phyloP scores from a whole-genome alignment of 2,797 vertebrate species.

The Rhinichthys osculus region DNA sequence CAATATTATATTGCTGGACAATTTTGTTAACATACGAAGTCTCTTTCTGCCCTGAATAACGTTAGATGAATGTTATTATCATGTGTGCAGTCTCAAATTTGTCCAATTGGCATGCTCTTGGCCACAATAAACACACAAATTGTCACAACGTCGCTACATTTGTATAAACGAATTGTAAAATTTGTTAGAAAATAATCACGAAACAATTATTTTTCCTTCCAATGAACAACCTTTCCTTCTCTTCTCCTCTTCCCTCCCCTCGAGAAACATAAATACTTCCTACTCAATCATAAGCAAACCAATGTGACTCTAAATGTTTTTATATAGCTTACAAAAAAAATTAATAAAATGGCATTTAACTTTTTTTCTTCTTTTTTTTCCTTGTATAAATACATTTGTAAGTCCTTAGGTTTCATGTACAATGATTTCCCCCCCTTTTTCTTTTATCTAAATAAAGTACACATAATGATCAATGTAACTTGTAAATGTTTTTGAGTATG shows the following conservation, averaged over 20 bases:
- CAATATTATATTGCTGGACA: neutral
- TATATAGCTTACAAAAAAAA: neutral
- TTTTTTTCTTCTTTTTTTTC: neutral
- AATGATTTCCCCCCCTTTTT: neutral
- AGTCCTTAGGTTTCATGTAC: constrained; percentile 40
- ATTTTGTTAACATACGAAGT: neutral
- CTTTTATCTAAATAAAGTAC: constrained; percentile 61
- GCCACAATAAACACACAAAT: neutral
- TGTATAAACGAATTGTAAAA: neutral
- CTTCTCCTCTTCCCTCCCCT: neutral
- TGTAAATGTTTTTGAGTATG: constrained; percentile 59
- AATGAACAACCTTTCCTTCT: neutral
- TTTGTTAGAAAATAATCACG: neutral
- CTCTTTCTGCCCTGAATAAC: neutral
- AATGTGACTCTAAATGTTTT: constrained; percentile 8
- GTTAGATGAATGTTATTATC: neutral
- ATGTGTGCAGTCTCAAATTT: neutral
- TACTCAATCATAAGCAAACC: neutral
- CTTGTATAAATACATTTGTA: constrained; percentile 27
- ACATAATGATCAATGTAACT: constrained; percentile 56
- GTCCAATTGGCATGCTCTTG: neutral
- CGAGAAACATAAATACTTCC: neutral
- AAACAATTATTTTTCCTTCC: neutral
- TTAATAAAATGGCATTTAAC: neutral
- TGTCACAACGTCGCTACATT: neutral